Base-by-base conservation (phyloP, 2,113 vertebrate genomes). In the Alosa alosa region DNA sequence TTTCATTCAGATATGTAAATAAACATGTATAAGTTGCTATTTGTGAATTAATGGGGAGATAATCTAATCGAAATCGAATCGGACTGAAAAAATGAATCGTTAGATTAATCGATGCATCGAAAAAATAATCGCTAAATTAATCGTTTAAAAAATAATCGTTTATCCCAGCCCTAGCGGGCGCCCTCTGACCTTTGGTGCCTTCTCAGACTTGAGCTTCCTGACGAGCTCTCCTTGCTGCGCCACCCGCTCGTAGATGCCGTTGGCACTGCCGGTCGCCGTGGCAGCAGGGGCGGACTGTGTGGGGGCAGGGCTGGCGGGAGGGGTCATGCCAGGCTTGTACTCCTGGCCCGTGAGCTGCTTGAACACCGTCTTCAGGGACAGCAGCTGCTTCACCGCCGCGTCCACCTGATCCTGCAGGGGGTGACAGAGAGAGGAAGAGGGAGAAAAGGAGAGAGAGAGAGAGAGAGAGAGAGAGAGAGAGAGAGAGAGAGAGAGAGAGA, bases 191-290 rank as follows among this genome's bases (percentile, higher is more conserved):
- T 96, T 95, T 13, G 92, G 60, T 18, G 91, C 95, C 72, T 93
- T 96, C 88, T 94, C 96, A 85, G 93, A 91, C 93, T 96, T 98
- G 86, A 97, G 92, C 91, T 96, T 96, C 88, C 96, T 94, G 81
- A 97, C 96, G 18, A 94, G 49, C 15, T 97, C 96, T 36, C 97
- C 97, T 88, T 97, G 97, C 50, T 95, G 89, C 68, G 93, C 87
- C 0, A 97, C 95, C 50, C 92, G 90, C 82, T 96, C 92, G 82
- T 95, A 96, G 9, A 94, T 85, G 82, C 57, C 90, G 83, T 87
- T 64, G 39, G 82, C 46, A 25, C 84, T 36, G 45, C 45, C 75
- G 0, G 88, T 75, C 1, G 82, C 44, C 39, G 60, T 6, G 25
- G 84, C 52, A 4, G 17, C 64, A 6, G 92, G 39, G 83, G 89